These are phyloP conservation scores for Hypsibius dujardini DNA, from an alignment of 1,140 invertebrate genomes.

Conservation along the genomic window DNA sequence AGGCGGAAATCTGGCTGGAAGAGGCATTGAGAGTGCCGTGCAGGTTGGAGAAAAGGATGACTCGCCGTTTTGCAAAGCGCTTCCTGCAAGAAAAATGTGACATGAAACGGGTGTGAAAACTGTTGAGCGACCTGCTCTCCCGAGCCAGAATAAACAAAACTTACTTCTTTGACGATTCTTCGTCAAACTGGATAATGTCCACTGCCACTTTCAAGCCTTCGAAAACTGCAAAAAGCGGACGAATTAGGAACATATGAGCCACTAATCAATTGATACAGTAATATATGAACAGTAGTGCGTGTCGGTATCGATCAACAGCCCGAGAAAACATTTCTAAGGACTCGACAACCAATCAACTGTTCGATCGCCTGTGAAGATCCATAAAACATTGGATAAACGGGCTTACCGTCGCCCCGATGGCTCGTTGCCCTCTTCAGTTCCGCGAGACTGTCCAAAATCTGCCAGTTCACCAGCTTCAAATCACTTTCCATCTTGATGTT, in stretches of 20 bases:
- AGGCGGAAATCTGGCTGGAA: not conserved
- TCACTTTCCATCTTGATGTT: not conserved
- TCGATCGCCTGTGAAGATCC: too few relatives aligned
- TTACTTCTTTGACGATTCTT: not conserved
- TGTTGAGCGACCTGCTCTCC: too few relatives aligned
- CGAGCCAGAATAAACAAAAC: too few relatives aligned
- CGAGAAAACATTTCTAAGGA: too few relatives aligned
- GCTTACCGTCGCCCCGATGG: not conserved
- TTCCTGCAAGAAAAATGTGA: not conserved
- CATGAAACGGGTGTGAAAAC: too few relatives aligned
- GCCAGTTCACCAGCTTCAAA: not conserved
- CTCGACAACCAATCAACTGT: too few relatives aligned
- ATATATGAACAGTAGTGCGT: too few relatives aligned
- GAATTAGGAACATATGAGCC: too few relatives aligned
- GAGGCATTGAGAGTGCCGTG: not conserved
- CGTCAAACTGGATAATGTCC: not conserved
- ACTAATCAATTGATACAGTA: too few relatives aligned
- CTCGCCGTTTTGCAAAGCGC: not conserved
- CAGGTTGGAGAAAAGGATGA: not conserved
- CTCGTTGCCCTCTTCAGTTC: not conserved
- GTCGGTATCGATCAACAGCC: too few relatives aligned
- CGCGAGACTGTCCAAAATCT: not conserved
- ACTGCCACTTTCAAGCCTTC: not conserved
- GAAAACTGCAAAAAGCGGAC: slow-evolving; percentile 4
- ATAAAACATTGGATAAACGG: too few relatives aligned